Conservation (phyloP, 2,888 invertebrate genomes). For the Rhabditoides inermis region DNA sequence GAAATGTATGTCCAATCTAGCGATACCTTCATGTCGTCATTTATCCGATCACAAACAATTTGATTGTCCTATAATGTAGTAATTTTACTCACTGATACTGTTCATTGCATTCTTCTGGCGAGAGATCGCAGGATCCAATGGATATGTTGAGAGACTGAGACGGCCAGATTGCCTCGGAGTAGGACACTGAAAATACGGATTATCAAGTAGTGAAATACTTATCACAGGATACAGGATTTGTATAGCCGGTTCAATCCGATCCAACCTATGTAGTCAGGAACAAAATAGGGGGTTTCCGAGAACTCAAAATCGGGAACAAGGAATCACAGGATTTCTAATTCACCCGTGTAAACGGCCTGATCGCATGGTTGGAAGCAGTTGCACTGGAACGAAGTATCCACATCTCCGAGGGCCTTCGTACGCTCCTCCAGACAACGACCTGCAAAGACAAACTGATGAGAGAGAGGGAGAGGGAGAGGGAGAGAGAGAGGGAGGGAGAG, state of each 20-base stretch:
- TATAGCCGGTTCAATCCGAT: too few relatives aligned
- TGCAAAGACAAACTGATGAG: conserved; percentile 4
- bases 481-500: not conserved
- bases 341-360: conserved; percentile 39
- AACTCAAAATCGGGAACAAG: too few relatives aligned
- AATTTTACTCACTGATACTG: conserved; percentile 34
- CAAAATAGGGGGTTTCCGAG: too few relatives aligned
- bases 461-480: not conserved
- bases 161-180: conserved; percentile 50
- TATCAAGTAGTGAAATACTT: too few relatives aligned
- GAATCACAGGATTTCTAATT: not conserved
- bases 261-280: too few relatives aligned
- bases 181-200: conserved; percentile 17
- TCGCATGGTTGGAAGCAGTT: conserved; percentile 47
- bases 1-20: not conserved
- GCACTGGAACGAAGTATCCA: conserved; percentile 10
- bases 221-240: too few relatives aligned
- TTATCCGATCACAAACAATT: not conserved
- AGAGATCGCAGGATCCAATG: conserved; percentile 33
- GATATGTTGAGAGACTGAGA: conserved; percentile 40
- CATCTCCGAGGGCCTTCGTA: conserved; percentile 35
- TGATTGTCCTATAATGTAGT: not conserved
- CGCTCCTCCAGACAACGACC: conserved; percentile 46
- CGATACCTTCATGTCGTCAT: too few relatives aligned
- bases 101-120: conserved; percentile 40